These are phyloP conservation scores for Forbesichthys papilliferus DNA, from an alignment of 2,113 vertebrate genomes.

Conservation along the genomic window DNA sequence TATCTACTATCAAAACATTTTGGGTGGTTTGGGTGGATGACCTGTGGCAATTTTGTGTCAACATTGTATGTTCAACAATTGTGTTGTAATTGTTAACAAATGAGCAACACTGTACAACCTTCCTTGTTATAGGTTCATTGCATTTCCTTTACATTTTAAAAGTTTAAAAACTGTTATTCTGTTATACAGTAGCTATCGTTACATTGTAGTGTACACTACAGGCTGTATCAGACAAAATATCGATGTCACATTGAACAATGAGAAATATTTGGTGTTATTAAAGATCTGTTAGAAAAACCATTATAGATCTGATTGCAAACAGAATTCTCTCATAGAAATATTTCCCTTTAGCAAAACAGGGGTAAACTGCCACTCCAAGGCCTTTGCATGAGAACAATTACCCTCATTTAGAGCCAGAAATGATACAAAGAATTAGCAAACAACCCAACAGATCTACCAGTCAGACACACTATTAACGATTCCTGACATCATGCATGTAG, in stretches of 20 bases:
- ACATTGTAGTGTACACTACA: slow-evolving; percentile 68
- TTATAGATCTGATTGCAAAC: slow-evolving; percentile 42
- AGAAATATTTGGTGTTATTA: slow-evolving; percentile 56
- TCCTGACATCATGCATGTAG: too few species aligned
- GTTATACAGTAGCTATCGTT: slow-evolving; percentile 35
- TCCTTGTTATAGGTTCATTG: background rate
- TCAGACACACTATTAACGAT: too few species aligned
- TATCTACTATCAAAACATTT: too few species aligned
- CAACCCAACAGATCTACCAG: background rate
- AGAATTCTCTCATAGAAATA: slow-evolving; percentile 63
- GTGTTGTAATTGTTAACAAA: too few species aligned
- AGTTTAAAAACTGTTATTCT: background rate
- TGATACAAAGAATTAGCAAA: slow-evolving; percentile 44
- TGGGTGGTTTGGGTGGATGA: background rate
- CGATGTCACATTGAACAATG: slow-evolving; percentile 40
- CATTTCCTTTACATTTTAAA: background rate
- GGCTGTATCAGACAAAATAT: too few species aligned
- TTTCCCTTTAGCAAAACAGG: slow-evolving; percentile 73
- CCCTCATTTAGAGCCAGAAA: slow-evolving; percentile 29
- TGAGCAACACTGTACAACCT: too few species aligned
- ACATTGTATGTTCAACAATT: background rate
- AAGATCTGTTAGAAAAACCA: slow-evolving; percentile 60
- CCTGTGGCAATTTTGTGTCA: too few species aligned
- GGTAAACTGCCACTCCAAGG: slow-evolving; percentile 71
- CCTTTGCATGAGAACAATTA: slow-evolving; percentile 45